Evolutionary conservation across 2,888 invertebrate species (phyloP).

Genomic region (Galerucella pusilla): DNA sequence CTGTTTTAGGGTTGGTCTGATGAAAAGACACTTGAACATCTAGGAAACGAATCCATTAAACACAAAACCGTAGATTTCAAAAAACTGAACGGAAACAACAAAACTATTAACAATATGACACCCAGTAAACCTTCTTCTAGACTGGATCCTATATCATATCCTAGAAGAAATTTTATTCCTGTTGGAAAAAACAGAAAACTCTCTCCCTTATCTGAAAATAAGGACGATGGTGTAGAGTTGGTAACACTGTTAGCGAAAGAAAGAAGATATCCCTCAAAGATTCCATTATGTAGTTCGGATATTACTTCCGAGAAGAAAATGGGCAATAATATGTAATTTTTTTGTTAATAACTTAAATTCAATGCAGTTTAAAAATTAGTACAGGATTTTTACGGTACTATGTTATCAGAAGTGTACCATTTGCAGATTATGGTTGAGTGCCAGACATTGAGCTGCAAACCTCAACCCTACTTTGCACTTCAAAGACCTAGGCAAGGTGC

Average conservation of each 20-base stretch:
- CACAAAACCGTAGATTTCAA: conserved; percentile 37
- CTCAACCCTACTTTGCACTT: too few relatives aligned
- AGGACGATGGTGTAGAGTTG: conserved; percentile 75
- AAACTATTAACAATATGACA: conserved; percentile 42
- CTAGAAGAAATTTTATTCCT: conserved; percentile 47
- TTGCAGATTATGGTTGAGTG: too few relatives aligned
- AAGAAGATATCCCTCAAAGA: conserved; percentile 69
- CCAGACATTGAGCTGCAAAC: too few relatives aligned
- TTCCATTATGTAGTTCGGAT: conserved; percentile 69
- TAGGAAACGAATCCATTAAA: conserved; percentile 52
- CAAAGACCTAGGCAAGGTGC: too few relatives aligned
- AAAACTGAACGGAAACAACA: conserved; percentile 38
- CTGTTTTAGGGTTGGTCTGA: conserved; percentile 63
- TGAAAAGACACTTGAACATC: conserved; percentile 58
- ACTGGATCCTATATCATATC: conserved; percentile 48
- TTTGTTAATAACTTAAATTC: not conserved
- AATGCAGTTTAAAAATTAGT: too few relatives aligned
- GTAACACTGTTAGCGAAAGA: conserved; percentile 80
- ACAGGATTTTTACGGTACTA: too few relatives aligned
- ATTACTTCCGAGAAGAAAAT: conserved; percentile 67
- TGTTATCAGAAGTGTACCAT: too few relatives aligned
- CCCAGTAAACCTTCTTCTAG: conserved; percentile 41
- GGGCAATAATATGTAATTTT: conserved; percentile 57
- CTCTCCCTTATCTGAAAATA: conserved; percentile 58
- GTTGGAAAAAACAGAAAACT: conserved; percentile 53